Evolutionary conservation across 1,140 invertebrate species (phyloP).

Genomic region (Pararge aegeria): DNA sequence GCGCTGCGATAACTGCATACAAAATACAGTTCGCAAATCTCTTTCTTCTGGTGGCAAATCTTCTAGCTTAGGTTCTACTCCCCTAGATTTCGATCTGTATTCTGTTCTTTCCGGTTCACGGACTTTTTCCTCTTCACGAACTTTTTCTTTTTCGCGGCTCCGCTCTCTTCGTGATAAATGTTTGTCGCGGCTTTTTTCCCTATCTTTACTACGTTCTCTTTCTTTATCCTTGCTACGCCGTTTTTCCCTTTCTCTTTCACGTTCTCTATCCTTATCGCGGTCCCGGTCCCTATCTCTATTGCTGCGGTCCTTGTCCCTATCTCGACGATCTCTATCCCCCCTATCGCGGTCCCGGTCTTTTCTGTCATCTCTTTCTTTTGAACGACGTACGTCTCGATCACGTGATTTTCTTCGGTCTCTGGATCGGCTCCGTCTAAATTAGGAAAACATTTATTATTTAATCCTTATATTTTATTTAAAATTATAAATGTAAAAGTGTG

Average conservation of each 20-base stretch:
- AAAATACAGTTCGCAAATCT: constrained; percentile 98
- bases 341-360: constrained; percentile 49
- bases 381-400: constrained; percentile 56
- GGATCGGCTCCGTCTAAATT: constrained; percentile 74
- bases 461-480: not conserved
- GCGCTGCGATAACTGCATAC: constrained; percentile 96
- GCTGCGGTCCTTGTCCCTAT: constrained; percentile 63
- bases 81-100: constrained; percentile 69
- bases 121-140: constrained; percentile 43
- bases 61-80: constrained; percentile 73
- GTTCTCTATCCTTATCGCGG: constrained; percentile 47
- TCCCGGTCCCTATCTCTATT: constrained; percentile 59
- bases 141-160: constrained; percentile 45
- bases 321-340: constrained; percentile 48
- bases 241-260: constrained; percentile 60
- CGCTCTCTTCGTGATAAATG: constrained; percentile 43
- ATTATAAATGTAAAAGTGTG: no score
- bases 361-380: constrained; percentile 46
- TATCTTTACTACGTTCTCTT: constrained; percentile 53
- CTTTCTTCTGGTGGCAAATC: constrained; percentile 98
- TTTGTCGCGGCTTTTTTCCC: constrained; percentile 55
- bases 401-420: constrained; percentile 76
- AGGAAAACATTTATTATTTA: constrained; percentile 8
- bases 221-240: constrained; percentile 61
- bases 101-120: constrained; percentile 57